Conservation (phyloP, 2,888 invertebrate species). For the Pteria penguin region DNA sequence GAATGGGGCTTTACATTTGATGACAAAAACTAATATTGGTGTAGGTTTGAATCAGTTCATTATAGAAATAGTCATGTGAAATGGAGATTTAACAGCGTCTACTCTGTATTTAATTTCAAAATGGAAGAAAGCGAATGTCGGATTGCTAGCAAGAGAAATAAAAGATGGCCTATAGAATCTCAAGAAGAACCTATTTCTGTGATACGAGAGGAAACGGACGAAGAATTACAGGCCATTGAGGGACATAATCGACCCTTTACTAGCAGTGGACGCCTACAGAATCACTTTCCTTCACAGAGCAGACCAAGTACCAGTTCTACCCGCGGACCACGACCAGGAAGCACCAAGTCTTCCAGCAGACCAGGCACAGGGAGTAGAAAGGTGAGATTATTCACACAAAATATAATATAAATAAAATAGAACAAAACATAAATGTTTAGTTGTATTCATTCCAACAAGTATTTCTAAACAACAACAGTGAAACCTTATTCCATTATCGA, state of each 20-base stretch:
- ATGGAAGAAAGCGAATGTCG: too few species aligned
- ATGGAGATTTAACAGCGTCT: too few species aligned
- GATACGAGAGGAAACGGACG: constrained; percentile 42
- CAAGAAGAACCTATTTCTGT: constrained; percentile 29
- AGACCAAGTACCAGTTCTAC: neutral
- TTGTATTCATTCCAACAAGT: too few species aligned
- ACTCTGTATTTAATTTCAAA: too few species aligned
- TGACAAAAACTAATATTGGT: neutral
- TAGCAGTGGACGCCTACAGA: constrained; percentile 26
- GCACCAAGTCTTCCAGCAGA: constrained; percentile 24
- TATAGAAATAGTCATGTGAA: too few species aligned
- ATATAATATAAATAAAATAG: too few species aligned
- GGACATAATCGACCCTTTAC: constrained; percentile 26
- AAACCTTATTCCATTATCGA: too few species aligned
- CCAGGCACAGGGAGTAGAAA: constrained; percentile 31
- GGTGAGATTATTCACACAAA: neutral
- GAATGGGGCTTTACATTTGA: neutral
- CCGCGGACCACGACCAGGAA: constrained; percentile 14
- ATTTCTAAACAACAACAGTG: too few species aligned
- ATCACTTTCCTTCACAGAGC: constrained; percentile 1
- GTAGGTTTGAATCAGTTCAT: neutral
- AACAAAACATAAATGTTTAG: too few species aligned
- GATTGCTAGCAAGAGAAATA: neutral
- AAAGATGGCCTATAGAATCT: constrained; percentile 18
- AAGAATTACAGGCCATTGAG: constrained; percentile 32